phyloP scores from a whole-genome alignment of 2,797 vertebrate species.

The Rhynchonycteris naso region DNA sequence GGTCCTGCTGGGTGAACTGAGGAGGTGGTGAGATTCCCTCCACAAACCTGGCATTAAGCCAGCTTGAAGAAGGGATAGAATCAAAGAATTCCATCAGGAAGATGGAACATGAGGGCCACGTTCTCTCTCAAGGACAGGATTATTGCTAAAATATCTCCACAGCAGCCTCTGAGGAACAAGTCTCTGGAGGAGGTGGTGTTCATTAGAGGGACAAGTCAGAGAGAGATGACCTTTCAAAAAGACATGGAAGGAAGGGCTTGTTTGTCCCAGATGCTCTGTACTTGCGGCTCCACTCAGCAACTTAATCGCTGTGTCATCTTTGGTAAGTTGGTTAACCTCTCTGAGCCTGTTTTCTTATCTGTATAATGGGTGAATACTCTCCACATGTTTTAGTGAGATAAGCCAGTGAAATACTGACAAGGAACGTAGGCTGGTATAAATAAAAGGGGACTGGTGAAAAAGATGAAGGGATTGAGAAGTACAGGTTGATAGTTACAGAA shows the following conservation, averaged over 20 bases:
- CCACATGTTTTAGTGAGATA: not conserved
- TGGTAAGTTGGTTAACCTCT: not conserved
- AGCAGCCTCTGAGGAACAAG: not conserved
- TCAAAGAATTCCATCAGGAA: conserved; percentile 43
- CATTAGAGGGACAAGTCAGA: not conserved
- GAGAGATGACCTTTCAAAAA: not conserved
- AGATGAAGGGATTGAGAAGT: not conserved
- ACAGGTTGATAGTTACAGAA: not conserved
- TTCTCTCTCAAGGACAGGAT: not conserved
- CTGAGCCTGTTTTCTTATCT: conserved; percentile 26
- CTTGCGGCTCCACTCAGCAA: not conserved
- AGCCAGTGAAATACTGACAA: not conserved
- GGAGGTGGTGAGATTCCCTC: not conserved
- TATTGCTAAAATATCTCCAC: conserved; percentile 9
- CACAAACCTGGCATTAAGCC: conserved; percentile 48
- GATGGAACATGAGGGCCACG: conserved; percentile 8
- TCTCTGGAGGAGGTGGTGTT: rapidly evolving
- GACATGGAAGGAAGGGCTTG: not conserved
- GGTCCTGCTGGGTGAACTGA: conserved; percentile 54
- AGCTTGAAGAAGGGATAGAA: conserved; percentile 9
- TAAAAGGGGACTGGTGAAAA: not conserved
- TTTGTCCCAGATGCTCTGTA: not conserved
- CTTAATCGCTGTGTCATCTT: not conserved
- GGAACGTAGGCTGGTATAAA: not conserved
- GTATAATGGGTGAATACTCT: not conserved